Conservation (phyloP, 2,113 vertebrate species). For the Todiramphus saurophagus region DNA sequence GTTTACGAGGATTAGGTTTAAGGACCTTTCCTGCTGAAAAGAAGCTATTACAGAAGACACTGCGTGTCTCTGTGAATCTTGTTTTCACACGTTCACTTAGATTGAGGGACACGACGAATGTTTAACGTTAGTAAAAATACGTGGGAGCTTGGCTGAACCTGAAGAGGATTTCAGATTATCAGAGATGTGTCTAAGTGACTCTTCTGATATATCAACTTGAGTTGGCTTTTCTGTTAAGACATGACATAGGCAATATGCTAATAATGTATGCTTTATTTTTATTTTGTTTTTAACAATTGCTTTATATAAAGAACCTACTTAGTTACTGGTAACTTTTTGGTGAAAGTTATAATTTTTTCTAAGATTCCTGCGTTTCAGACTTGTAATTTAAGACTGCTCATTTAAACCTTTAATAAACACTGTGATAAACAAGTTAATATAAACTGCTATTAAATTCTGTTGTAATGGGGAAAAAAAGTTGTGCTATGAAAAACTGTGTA, state of each 20-base stretch:
- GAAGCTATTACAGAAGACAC: neutral
- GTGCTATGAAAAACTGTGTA: neutral
- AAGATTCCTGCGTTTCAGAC: neutral
- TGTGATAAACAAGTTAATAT: conserved; percentile 37
- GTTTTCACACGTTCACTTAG: neutral
- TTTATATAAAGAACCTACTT: neutral
- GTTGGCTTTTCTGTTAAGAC: neutral
- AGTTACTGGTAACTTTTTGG: neutral
- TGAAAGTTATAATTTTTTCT: neutral
- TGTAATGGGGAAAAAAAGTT: neutral
- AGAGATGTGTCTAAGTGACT: neutral
- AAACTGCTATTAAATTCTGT: neutral
- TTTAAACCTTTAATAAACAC: conserved; percentile 27
- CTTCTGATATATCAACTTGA: neutral
- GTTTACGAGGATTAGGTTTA: neutral
- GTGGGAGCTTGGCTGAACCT: neutral
- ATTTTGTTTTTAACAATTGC: neutral
- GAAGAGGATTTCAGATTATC: neutral
- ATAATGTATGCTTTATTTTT: neutral
- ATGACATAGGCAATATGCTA: neutral
- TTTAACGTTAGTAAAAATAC: neutral
- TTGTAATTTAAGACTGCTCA: neutral
- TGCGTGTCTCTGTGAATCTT: neutral
- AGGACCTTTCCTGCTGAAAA: neutral
- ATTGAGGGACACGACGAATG: neutral